Percentiles rank a stretch among this genome's conserved stretches.
Conservation (phyloP, 2,888 invertebrate species). For the Fragum sueziense region DNA sequence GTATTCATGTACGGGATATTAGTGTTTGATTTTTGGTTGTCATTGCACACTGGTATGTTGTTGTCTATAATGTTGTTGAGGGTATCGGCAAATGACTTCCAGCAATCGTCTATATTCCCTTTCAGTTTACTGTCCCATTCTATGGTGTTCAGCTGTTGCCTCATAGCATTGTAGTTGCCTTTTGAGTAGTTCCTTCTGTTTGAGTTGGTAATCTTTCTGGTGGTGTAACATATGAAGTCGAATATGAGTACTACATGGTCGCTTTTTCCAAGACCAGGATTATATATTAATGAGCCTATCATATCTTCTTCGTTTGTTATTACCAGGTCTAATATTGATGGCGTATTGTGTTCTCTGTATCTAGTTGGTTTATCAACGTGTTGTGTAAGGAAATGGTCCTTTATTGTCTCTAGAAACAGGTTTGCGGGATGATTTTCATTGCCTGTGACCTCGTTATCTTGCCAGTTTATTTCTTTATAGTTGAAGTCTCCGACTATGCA, state of each 20-base stretch:
- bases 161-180: not conserved
- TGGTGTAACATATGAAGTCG: not conserved
- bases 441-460: not conserved
- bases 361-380: not conserved
- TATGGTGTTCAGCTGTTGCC: not conserved
- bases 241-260: not conserved
- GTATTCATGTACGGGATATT: too few species aligned
- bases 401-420: not conserved
- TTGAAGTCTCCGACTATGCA: conserved; percentile 9
- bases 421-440: not conserved
- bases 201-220: not conserved
- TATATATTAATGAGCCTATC: not conserved
- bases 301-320: not conserved
- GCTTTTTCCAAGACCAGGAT: not conserved
- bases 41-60: too few species aligned
- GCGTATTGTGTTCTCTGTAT: not conserved
- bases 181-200: not conserved
- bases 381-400: not conserved
- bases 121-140: not conserved
- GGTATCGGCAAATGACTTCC: too few species aligned
- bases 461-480: not conserved
- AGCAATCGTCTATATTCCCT: too few species aligned
- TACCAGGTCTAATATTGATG: conserved; percentile 3
- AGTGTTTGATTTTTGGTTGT: too few species aligned
- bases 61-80: too few species aligned